phyloP scores from a whole-genome alignment of 2,888 invertebrate species.

The Dicroscelio sp. region DNA sequence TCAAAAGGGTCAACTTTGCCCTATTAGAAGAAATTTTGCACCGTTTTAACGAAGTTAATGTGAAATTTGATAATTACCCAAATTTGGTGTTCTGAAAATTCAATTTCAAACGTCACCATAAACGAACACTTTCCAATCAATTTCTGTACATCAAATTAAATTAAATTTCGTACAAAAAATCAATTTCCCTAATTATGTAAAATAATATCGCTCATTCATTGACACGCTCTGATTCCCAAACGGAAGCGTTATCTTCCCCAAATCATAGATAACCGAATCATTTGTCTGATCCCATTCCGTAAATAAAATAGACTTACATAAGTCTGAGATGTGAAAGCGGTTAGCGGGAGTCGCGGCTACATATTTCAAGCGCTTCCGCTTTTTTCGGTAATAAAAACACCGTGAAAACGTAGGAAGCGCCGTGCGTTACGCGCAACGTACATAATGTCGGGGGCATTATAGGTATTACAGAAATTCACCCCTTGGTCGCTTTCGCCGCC shows the following conservation, averaged over 20 bases:
- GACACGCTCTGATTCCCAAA: background rate
- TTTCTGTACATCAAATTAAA: too few relatives aligned
- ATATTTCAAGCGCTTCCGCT: constrained; percentile 86
- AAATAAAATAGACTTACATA: constrained; percentile 47
- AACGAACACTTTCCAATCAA: too few relatives aligned
- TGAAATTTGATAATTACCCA: too few relatives aligned
- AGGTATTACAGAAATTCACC: constrained; percentile 90
- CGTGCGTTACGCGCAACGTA: constrained; percentile 81
- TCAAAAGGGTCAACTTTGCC: background rate
- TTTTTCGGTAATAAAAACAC: constrained; percentile 89
- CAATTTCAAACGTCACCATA: too few relatives aligned
- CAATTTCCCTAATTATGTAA: background rate
- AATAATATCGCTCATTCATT: background rate
- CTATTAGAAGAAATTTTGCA: too few relatives aligned
- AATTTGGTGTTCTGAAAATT: too few relatives aligned
- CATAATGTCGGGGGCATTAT: constrained; percentile 88
- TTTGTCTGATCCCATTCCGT: constrained; percentile 39
- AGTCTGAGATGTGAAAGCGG: constrained; percentile 51
- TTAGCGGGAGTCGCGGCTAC: constrained; percentile 77
- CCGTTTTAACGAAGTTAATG: too few relatives aligned
- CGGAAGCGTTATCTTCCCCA: constrained; percentile 9
- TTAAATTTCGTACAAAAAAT: too few relatives aligned
- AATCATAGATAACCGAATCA: constrained; percentile 18
- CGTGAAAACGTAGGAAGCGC: constrained; percentile 85
- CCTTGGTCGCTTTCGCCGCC: constrained; percentile 87